phyloP scores from a whole-genome alignment of 2,888 invertebrate genomes.

The Sminthurides aquaticus region DNA sequence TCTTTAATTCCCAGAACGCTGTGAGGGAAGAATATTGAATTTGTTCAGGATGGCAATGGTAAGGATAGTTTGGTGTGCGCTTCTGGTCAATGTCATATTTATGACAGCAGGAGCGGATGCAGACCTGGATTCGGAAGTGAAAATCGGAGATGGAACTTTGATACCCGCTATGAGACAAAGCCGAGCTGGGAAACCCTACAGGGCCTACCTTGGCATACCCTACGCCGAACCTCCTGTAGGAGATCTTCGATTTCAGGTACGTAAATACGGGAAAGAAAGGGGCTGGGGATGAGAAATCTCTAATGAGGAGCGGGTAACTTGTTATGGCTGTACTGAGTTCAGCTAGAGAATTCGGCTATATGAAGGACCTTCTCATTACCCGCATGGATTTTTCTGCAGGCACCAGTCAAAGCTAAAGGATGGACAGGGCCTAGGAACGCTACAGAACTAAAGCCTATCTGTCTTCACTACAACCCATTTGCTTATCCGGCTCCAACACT shows the following conservation, averaged over 20 bases:
- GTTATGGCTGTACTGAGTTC: too few species aligned
- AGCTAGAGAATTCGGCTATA: too few species aligned
- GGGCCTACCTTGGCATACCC: neutral
- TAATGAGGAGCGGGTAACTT: too few species aligned
- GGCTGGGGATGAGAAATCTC: neutral
- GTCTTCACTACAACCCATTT: slow-evolving; percentile 37
- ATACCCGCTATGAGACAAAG: neutral
- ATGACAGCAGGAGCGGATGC: neutral
- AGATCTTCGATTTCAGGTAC: slow-evolving; percentile 3
- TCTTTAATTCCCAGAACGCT: too few species aligned
- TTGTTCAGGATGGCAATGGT: too few species aligned
- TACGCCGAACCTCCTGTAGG: neutral
- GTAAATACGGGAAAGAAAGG: neutral
- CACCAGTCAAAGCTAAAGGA: slow-evolving; percentile 22
- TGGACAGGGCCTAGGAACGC: slow-evolving; percentile 34
- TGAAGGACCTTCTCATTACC: too few species aligned
- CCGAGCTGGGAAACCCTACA: neutral
- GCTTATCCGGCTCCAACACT: slow-evolving; percentile 25
- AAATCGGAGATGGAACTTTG: neutral
- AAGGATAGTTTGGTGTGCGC: too few species aligned
- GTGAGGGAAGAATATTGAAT: too few species aligned
- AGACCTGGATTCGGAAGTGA: neutral
- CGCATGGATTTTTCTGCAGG: too few species aligned
- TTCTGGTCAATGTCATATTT: neutral
- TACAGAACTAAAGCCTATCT: slow-evolving; percentile 27